phyloP scores from a whole-genome alignment of 2,888 invertebrate genomes.

The Hydrotaea diabolus region DNA sequence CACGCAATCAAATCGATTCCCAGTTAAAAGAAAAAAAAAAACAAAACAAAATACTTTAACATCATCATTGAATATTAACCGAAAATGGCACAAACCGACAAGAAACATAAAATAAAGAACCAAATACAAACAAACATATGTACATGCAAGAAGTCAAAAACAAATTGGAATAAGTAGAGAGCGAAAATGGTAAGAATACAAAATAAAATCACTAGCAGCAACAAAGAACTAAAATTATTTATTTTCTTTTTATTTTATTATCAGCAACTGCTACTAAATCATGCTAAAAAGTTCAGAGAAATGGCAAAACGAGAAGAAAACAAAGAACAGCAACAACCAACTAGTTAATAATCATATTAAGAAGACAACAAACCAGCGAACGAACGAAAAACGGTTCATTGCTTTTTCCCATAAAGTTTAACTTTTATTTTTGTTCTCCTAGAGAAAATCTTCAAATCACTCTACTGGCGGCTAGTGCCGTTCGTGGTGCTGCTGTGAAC shows the following conservation, averaged over 20 bases:
- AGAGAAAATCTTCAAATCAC: background rate
- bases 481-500: background rate
- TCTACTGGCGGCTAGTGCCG: background rate
- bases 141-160: background rate
- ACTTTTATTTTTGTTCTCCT: background rate
- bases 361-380: too few relatives aligned
- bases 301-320: background rate
- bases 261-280: background rate
- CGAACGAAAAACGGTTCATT: too few relatives aligned
- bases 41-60: background rate
- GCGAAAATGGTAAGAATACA: background rate
- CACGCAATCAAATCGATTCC: slow-evolving; percentile 43
- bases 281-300: background rate
- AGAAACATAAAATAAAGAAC: background rate
- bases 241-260: background rate
- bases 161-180: slow-evolving; percentile 6
- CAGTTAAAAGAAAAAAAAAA: background rate
- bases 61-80: slow-evolving; percentile 1
- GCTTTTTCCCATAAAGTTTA: background rate
- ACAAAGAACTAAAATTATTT: background rate
- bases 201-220: background rate
- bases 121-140: background rate
- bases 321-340: background rate
- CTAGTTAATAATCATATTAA: background rate
- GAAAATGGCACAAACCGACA: background rate